phyloP scores from a whole-genome alignment of 2,113 vertebrate genomes.

The Uria aalge region DNA sequence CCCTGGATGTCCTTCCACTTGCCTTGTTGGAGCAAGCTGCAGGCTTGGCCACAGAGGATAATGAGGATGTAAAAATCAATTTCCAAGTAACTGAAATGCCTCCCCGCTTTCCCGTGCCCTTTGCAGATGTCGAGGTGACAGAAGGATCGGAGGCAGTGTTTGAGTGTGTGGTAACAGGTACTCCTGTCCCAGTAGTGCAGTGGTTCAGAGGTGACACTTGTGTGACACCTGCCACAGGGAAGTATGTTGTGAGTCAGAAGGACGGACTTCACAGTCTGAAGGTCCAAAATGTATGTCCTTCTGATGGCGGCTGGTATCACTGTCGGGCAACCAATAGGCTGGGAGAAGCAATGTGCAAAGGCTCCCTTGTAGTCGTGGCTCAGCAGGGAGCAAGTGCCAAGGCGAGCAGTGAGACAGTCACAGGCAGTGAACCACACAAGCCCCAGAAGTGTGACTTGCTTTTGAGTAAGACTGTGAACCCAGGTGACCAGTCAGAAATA shows the following conservation, averaged over 20 bases:
- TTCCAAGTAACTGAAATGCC: slow-evolving; percentile 96
- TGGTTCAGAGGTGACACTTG: slow-evolving; percentile 88
- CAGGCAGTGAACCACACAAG: slow-evolving; percentile 63
- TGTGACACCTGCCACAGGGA: slow-evolving; percentile 78
- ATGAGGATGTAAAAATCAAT: slow-evolving; percentile 88
- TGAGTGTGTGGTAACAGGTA: slow-evolving; percentile 91
- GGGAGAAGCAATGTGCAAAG: slow-evolving; percentile 88
- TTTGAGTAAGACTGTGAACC: slow-evolving; percentile 73
- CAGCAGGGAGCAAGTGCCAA: slow-evolving; percentile 65
- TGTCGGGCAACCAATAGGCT: slow-evolving; percentile 87
- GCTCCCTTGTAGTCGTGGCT: slow-evolving; percentile 79
- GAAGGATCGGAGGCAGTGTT: slow-evolving; percentile 87
- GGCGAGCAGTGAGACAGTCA: slow-evolving; percentile 57
- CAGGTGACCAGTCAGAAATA: slow-evolving; percentile 81
- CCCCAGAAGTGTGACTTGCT: slow-evolving; percentile 79
- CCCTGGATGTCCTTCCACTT: slow-evolving; percentile 90
- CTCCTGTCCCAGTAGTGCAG: slow-evolving; percentile 85
- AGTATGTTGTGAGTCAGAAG: slow-evolving; percentile 82
- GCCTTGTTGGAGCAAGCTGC: slow-evolving; percentile 81
- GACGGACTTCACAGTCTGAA: slow-evolving; percentile 87
- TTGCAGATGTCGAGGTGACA: slow-evolving; percentile 83
- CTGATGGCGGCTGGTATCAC: slow-evolving; percentile 85
- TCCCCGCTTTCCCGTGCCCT: slow-evolving; percentile 88
- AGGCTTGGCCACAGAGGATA: slow-evolving; percentile 76
- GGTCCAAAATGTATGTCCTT: slow-evolving; percentile 74